Base-by-base conservation (phyloP, 2,797 vertebrate species). In the Synaphobranchus kaupii region DNA sequence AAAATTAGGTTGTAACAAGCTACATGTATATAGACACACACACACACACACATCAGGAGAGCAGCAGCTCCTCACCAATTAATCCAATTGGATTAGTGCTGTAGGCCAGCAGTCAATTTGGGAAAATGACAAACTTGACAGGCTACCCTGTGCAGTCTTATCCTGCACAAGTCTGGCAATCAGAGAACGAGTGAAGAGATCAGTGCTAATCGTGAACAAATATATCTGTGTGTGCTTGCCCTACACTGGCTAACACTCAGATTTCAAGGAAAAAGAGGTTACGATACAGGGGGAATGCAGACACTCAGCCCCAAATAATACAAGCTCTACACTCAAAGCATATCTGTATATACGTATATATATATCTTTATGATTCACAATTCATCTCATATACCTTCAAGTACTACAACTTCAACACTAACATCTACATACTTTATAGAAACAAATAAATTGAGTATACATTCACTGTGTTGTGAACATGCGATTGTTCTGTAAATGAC, bases 121-220 rank as follows among this genome's bases (percentile, higher is more conserved):
- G 52, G 20, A 80, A 60, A 60, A 44, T 76, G 48, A 56, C 73
- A 58, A 17, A 44, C 71, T 39, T 63, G 47, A 86, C 78, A 82
- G 28, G 34, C 9, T 31, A 17, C 48, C 28, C 80, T 1, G 8
- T 52, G 9, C 39, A 39, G 84, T 28, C 31, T 56, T 17, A 34
- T 28, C 58, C 15, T 60, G 58, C 58, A 60, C 6, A 13, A 31
- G 63, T 15, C 28, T 39, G 39, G 20, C 31, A 5, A 25, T 15
- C 66, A 34, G 3, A 47, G 60, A 20, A 47, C 47, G 17, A 0
- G 0, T 10, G 22, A 85, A 73, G 2, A 47, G 28, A 68, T 85
- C 39, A 48, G 22, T 31, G 8, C 39, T 22, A 39, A 76, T 17
- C 2, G 71, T 3, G 71, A 76, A 39, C 4, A 31, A 39, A 17